Conservation (phyloP, 35 echinoderm and acorn worm genomes). For the Apostichopus japonicus region DNA sequence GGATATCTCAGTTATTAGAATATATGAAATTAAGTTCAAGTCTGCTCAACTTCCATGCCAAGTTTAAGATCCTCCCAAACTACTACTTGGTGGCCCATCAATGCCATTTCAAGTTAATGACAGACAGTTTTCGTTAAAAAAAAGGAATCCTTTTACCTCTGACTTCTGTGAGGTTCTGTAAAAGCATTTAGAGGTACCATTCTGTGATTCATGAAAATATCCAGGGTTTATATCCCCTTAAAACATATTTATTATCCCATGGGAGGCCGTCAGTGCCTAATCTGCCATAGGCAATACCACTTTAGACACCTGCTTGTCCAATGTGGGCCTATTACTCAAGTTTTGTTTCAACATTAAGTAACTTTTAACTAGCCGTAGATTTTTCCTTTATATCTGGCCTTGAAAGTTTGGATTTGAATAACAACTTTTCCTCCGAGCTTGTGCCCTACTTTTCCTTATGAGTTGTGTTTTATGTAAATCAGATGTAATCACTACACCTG, state of each 20-base stretch:
- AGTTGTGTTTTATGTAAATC: background rate
- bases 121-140: background rate
- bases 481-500: too few relatives aligned
- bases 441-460: background rate
- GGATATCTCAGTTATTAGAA: too few relatives aligned
- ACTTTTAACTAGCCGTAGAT: background rate
- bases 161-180: background rate
- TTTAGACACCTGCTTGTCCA: background rate
- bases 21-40: too few relatives aligned
- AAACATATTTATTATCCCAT: background rate
- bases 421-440: background rate
- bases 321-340: background rate
- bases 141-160: background rate
- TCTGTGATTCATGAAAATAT: background rate
- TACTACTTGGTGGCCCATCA: too few relatives aligned
- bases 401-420: background rate
- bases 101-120: too few relatives aligned
- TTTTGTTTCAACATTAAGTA: background rate
- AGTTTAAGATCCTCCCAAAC: too few relatives aligned
- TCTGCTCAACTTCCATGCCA: too few relatives aligned
- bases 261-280: background rate
- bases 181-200: background rate
- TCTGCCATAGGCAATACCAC: conserved; percentile 2
- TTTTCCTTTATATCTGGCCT: background rate
- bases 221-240: background rate